phyloP scores from a whole-genome alignment of 37 sponge, comb jelly and placozoan genomes.

The Crambe crambe region DNA sequence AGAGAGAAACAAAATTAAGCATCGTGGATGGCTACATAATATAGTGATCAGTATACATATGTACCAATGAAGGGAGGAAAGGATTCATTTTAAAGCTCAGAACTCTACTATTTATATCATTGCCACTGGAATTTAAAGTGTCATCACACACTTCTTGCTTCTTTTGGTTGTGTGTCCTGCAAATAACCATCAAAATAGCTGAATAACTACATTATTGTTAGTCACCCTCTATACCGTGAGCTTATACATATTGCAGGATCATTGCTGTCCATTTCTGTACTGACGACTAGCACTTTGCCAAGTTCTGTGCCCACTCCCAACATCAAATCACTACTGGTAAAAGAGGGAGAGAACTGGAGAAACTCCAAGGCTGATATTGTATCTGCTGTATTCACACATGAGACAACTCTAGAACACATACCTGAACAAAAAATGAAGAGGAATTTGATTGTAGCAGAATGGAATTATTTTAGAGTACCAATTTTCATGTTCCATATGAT shows the following conservation, averaged over 20 bases:
- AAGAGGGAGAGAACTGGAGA: neutral
- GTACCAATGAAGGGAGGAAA: neutral
- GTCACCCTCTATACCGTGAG: too few species aligned
- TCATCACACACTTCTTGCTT: slow-evolving; percentile 1
- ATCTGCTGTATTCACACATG: neutral
- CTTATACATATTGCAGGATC: neutral
- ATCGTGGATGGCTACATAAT: too few species aligned
- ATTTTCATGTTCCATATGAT: slow-evolving; percentile 32
- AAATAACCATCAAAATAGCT: too few species aligned
- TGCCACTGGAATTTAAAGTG: slow-evolving; percentile 1
- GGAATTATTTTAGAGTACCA: neutral
- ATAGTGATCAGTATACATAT: neutral
- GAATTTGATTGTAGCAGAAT: neutral
- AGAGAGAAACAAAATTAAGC: neutral
- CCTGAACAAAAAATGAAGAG: neutral
- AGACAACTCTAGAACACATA: slow-evolving; percentile 1
- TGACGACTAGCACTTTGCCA: neutral
- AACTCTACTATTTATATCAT: neutral
- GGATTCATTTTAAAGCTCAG: neutral
- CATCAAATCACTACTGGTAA: neutral
- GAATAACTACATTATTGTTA: too few species aligned
- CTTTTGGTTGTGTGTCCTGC: too few species aligned
- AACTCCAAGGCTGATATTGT: neutral
- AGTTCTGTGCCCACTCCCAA: slow-evolving; percentile 13
- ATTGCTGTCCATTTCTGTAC: neutral